A percentile compares a stretch with the other conserved stretches of the same genome.
These are phyloP conservation scores for Geodia barretti DNA, from an alignment of 37 sponge, comb jelly and placozoan genomes.

Conservation along the genomic window DNA sequence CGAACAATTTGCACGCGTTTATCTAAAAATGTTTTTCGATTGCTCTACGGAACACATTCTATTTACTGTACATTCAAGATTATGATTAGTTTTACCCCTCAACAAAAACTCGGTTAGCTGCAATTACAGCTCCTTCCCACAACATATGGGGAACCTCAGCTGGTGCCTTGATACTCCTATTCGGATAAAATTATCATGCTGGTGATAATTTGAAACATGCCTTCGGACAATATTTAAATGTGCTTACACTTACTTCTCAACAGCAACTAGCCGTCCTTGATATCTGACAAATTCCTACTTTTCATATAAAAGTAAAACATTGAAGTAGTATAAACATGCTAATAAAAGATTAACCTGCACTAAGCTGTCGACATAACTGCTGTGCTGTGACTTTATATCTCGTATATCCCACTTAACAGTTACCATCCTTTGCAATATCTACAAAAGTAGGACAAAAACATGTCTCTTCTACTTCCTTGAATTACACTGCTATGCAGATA, in stretches of 20 bases:
- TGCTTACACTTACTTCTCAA: neutral
- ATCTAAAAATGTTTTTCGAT: too few species aligned
- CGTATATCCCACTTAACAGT: slow-evolving; percentile 90
- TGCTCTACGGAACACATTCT: neutral
- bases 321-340: neutral
- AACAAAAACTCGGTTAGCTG: slow-evolving; percentile 70
- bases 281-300: neutral
- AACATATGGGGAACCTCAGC: slow-evolving; percentile 50
- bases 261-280: neutral
- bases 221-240: neutral
- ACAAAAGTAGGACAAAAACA: neutral
- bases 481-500: neutral
- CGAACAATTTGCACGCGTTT: too few species aligned
- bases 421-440: slow-evolving; percentile 75
- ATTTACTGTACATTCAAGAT: neutral
- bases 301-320: too few species aligned
- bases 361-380: slow-evolving; percentile 77
- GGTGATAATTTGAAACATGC: neutral
- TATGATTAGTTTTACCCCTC: slow-evolving; percentile 70
- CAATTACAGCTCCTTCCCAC: slow-evolving; percentile 64
- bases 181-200: neutral
- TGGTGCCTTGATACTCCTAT: slow-evolving; percentile 58
- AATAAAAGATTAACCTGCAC: slow-evolving; percentile 51
- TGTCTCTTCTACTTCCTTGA: neutral
- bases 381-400: slow-evolving; percentile 93